Evolutionary conservation across 2,888 invertebrate genomes (phyloP), one percentile per base, ranked within the genome.

Genomic region (Phrixothrix hirtus): DNA sequence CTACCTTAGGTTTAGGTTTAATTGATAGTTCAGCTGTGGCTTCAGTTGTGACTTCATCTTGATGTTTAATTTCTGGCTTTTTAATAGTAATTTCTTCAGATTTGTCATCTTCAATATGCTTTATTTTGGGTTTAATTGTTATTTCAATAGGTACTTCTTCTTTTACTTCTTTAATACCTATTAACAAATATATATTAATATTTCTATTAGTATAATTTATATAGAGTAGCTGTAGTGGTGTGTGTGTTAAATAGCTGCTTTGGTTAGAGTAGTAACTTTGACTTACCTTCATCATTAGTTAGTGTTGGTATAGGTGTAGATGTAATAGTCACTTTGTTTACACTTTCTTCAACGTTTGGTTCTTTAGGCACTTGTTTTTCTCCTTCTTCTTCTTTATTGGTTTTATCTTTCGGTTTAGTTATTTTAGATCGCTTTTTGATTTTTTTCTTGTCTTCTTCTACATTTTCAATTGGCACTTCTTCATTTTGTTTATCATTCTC

Each of bases 111-210:
- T 85, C 84, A 9, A 85, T 74, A n/a, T 37, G 44, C 31, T 73
- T 1, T 71, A 76, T 66, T 59, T 73, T 73, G 47, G 71, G 74
- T 82, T 82, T 65, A 81, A 50, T 59, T 1, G 60, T 57, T 13
- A 50, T 36, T 37, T n/a, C n/a, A n/a, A 50, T 41, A 47, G 58
- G 57, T 49, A 41, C 58, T 35, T 58, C 49, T 14, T 58, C 55
- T 16, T 44, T 58, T 13, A 55, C 9, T 21, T 45, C 26, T 2
- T 38, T 21, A 21, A 21, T 21, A 21, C 21, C 21, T 21, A 7
- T 21, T 21, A 21, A 21, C 7, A 21, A 21, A 21, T 21, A 21
- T 5, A 21, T 7, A 7, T 21, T 21, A 21, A 21, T 21, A 7
- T n/a, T n/a, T n/a, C n/a, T n/a, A n/a, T n/a, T n/a, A n/a, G n/a